phyloP scores from a whole-genome alignment of 2,888 invertebrate species.

The Nycteola revayana region DNA sequence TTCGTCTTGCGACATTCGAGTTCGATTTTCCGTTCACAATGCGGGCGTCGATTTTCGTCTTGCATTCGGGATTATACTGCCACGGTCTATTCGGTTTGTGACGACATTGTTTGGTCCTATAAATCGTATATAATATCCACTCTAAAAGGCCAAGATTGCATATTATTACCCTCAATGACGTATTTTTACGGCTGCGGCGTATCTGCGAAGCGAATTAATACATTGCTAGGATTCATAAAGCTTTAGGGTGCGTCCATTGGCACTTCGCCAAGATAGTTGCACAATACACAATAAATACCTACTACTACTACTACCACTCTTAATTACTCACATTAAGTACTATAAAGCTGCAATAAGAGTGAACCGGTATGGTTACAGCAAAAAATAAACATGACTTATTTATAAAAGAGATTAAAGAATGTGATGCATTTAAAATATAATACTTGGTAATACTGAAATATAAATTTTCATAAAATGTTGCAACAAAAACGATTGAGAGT shows the following conservation, averaged over 20 bases:
- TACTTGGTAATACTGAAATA: no score
- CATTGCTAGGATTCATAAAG: constrained; percentile 66
- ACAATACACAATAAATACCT: constrained; percentile 75
- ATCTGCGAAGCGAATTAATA: constrained; percentile 62
- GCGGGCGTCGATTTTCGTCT: constrained; percentile 68
- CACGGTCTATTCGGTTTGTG: constrained; percentile 56
- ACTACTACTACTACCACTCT: constrained; percentile 62
- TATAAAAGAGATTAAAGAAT: no score
- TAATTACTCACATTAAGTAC: constrained; percentile 69
- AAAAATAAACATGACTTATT: no score
- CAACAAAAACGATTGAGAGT: no score
- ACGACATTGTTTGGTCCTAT: constrained; percentile 47
- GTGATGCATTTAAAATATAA: no score
- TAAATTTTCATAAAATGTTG: no score
- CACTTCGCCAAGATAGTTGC: constrained; percentile 60
- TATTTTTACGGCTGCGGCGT: constrained; percentile 49
- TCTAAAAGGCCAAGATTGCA: constrained; percentile 20
- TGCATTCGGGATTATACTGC: constrained; percentile 67
- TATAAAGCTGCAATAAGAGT: constrained; percentile 22
- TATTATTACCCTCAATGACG: constrained; percentile 29
- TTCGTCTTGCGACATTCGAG: constrained; percentile 71
- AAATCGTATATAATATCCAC: constrained; percentile 31
- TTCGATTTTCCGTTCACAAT: constrained; percentile 76
- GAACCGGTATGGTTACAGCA: neutral
- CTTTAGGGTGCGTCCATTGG: constrained; percentile 61